Base-by-base conservation (phyloP, 2,113 vertebrate species). In the Chlorocebus sabaeus region DNA sequence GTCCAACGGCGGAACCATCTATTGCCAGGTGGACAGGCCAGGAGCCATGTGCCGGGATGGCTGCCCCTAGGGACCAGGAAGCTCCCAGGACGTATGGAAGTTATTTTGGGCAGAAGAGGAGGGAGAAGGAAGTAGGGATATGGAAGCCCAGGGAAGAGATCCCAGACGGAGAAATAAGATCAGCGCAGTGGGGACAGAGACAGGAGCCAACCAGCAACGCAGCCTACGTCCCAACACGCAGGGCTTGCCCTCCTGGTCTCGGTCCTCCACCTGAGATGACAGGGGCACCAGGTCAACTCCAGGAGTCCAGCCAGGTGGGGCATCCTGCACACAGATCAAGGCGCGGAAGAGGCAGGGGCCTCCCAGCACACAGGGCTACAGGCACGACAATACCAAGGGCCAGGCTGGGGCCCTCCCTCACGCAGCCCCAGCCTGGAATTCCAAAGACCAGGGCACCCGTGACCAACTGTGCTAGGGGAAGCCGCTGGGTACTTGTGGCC, bases 111-210 rank as follows among this genome's bases (percentile, higher is more conserved):
- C 7, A 50, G 79, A 43, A 52, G 81, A 14, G 52, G 50, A 1
- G 8, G 32, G 38, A 55, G 7, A 32, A 50, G 18, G 64, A 52
- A 23, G 17, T 0, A 22, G 1, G 3, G 32, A 4, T 3, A 13
- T 23, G 57, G 43, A 64, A 78, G 55, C 20, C 23, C 25, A 45
- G 55, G 55, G 50, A 45, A 11, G 48, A 86, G 17, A 38, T 10
- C 9, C 9, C 30, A 1, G 25, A 50, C 32, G 17, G 64, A 89
- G 85, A 84, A 73, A 27, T 1, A 2, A 32, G 76, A 35, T 17
- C 18, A 2, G 8, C 3, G 1, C 38, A 0, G 5, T 0, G 0
- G 38, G 22, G 9, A 2, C 1, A 2, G 59, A 20, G 59, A 16
- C 0, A 0, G n/a, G 50, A 40, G 32, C 1, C n/a, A 38, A 3